Conservation (phyloP, 1,140 invertebrate species). For the Plutomurus gul region DNA sequence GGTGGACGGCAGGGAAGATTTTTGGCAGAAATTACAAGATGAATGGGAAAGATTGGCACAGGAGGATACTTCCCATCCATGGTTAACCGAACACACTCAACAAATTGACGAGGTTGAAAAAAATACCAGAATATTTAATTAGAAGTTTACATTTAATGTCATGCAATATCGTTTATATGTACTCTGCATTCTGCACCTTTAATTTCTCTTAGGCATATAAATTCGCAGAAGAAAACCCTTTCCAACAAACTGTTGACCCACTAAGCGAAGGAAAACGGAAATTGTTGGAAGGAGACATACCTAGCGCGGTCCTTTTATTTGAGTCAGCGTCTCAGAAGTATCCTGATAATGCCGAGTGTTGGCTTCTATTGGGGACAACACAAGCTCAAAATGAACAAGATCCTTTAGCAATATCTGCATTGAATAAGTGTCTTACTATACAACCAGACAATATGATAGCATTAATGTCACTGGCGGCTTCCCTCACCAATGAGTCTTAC, state of each 20-base stretch:
- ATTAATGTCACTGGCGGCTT: constrained; percentile 87
- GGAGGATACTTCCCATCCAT: constrained; percentile 63
- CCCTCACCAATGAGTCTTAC: constrained; percentile 89
- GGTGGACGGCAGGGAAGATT: constrained; percentile 60
- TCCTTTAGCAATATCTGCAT: constrained; percentile 82
- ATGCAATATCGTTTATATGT: constrained; percentile 19
- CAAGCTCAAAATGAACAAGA: constrained; percentile 94
- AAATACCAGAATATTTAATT: constrained; percentile 61
- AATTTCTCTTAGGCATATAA: constrained; percentile 28
- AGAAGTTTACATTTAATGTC: constrained; percentile 46
- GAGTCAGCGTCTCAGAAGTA: constrained; percentile 91
- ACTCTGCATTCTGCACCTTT: neutral
- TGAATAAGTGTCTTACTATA: constrained; percentile 81
- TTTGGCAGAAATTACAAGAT: constrained; percentile 76
- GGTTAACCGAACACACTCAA: constrained; percentile 69
- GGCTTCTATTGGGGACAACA: constrained; percentile 80
- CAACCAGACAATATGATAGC: constrained; percentile 81
- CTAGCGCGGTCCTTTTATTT: constrained; percentile 93
- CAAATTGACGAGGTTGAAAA: constrained; percentile 67
- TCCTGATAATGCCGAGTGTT: constrained; percentile 77
- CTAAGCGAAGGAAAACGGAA: constrained; percentile 83
- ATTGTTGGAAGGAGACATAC: constrained; percentile 83
- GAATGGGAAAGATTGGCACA: constrained; percentile 74
- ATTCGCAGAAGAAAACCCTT: constrained; percentile 33
- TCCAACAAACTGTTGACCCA: constrained; percentile 73